Conservation (phyloP, 2,113 vertebrate species). For the Psilopogon haemacephalus region DNA sequence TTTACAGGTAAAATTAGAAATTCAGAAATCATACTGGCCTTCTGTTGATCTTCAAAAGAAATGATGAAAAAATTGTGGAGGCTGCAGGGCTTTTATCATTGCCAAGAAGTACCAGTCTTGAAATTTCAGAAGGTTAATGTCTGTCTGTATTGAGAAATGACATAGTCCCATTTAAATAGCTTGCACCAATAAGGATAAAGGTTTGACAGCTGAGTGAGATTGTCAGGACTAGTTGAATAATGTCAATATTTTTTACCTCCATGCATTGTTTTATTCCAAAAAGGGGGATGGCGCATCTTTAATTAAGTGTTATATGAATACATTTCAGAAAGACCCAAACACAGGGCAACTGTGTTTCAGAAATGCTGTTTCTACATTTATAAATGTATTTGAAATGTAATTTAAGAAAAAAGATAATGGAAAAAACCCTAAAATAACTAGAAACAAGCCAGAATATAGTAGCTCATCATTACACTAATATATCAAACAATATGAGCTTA, state of each 20-base stretch:
- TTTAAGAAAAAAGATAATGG: slow-evolving; percentile 76
- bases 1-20: not conserved
- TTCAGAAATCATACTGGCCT: slow-evolving; percentile 24
- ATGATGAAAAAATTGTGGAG: slow-evolving; percentile 23
- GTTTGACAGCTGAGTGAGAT: slow-evolving; percentile 62
- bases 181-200: slow-evolving; percentile 63
- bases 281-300: slow-evolving; percentile 62
- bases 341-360: slow-evolving; percentile 72
- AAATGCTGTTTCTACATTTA: slow-evolving; percentile 75
- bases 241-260: slow-evolving; percentile 63
- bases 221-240: slow-evolving; percentile 64
- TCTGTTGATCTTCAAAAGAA: slow-evolving; percentile 39
- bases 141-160: slow-evolving; percentile 2
- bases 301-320: slow-evolving; percentile 82
- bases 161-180: slow-evolving; percentile 7
- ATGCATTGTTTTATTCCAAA: slow-evolving; percentile 22
- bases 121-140: slow-evolving; percentile 65
- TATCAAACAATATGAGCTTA: slow-evolving; percentile 88
- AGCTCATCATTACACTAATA: slow-evolving; percentile 87
- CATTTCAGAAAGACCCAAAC: slow-evolving; percentile 77
- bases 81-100: slow-evolving; percentile 32
- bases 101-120: slow-evolving; percentile 48
- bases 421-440: slow-evolving; percentile 73
- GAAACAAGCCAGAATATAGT: slow-evolving; percentile 79
- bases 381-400: slow-evolving; percentile 77